Percentiles rank a stretch among this genome's conserved stretches.
These are phyloP conservation scores for Perca flavescens DNA, from an alignment of 2,113 vertebrate genomes.

Conservation along the genomic window DNA sequence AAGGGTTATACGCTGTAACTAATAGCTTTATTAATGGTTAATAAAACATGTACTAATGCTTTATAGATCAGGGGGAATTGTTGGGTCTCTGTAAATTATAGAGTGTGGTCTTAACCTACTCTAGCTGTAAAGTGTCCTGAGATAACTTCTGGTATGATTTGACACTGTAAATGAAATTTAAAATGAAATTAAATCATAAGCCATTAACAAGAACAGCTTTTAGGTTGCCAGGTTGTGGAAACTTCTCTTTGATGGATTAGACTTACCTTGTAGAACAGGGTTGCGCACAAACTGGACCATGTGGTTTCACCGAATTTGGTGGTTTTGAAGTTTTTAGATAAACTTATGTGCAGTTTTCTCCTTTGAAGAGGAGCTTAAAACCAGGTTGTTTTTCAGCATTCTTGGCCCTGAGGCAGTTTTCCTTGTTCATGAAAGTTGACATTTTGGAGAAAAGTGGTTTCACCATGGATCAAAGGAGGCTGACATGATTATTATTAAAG, in stretches of 20 bases:
- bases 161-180: too few species aligned
- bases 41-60: background rate
- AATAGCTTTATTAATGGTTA: background rate
- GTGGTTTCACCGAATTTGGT: background rate
- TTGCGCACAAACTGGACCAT: background rate
- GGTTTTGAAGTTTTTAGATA: background rate
- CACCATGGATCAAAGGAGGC: constrained; percentile 34
- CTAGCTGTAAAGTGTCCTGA: too few species aligned
- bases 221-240: constrained; percentile 3
- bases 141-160: too few species aligned
- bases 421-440: constrained; percentile 1
- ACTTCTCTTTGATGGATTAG: background rate
- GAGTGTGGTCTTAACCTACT: too few species aligned
- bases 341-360: background rate
- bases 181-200: too few species aligned
- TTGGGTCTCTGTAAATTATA: too few species aligned
- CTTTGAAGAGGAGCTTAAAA: constrained; percentile 5
- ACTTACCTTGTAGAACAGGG: background rate
- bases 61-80: background rate
- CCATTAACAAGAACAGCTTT: background rate
- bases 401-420: background rate
- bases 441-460: constrained; percentile 1
- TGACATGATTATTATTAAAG: constrained; percentile 24
- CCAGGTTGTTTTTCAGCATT: background rate
- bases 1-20: background rate